Evolutionary conservation across 2,888 invertebrate genomes (phyloP).

Genomic region (Xestia c-nigrum): DNA sequence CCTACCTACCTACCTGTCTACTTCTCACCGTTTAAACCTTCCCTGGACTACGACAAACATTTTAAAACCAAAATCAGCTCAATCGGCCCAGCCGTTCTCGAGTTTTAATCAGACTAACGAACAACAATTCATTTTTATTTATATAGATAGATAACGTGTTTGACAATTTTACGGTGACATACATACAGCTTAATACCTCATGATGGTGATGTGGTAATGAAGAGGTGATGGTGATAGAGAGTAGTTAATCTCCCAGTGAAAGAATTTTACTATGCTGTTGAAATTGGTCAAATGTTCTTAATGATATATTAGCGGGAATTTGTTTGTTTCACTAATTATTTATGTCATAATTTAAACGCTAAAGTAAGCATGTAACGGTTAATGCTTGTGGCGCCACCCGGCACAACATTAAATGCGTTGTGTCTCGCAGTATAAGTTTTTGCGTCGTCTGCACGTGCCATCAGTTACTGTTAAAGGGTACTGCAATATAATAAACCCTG

Average conservation of each 20-base stretch:
- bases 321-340: too few relatives aligned
- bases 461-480: not conserved
- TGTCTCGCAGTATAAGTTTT: not conserved
- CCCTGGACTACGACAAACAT: too few relatives aligned
- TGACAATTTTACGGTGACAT: too few relatives aligned
- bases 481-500: slow-evolving; percentile 1
- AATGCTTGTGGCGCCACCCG: not conserved
- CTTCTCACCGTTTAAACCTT: too few relatives aligned
- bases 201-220: not conserved
- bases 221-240: not conserved
- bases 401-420: slow-evolving; percentile 7
- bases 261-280: not conserved
- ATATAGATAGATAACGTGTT: too few relatives aligned
- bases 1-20: too few relatives aligned
- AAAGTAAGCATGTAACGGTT: not conserved
- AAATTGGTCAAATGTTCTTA: not conserved
- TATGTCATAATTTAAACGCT: not conserved
- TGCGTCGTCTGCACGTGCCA: not conserved
- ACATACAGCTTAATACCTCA: not conserved
- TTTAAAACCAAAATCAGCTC: too few relatives aligned
- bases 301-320: too few relatives aligned
- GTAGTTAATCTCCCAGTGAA: too few relatives aligned
- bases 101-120: too few relatives aligned
- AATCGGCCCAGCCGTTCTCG: too few relatives aligned
- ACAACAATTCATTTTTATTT: too few relatives aligned